Conservation (phyloP, 2,113 vertebrate species). For the Microtus oregoni region DNA sequence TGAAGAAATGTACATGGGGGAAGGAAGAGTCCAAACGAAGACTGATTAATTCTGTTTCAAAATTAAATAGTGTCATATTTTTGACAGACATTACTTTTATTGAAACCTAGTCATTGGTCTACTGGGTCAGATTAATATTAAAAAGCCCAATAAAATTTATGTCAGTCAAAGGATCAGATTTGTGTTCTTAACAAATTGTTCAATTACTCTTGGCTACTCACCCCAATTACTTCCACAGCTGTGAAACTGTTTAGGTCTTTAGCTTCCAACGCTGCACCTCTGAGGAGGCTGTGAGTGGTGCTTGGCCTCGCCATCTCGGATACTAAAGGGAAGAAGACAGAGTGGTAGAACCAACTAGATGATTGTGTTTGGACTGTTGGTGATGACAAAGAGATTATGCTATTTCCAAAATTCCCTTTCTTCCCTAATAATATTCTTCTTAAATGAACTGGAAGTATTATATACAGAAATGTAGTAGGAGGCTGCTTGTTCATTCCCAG, state of each 20-base stretch:
- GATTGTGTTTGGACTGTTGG: not conserved
- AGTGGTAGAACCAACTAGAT: not conserved
- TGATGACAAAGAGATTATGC: not conserved
- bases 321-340: not conserved
- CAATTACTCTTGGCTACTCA: not conserved
- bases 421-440: not conserved
- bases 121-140: conserved; percentile 62
- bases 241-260: not conserved
- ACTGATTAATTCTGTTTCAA: conserved; percentile 66
- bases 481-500: too few species aligned
- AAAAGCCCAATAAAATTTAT: conserved; percentile 63
- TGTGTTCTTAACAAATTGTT: conserved; percentile 8
- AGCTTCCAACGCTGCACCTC: not conserved
- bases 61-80: conserved; percentile 75
- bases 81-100: conserved; percentile 74
- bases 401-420: not conserved
- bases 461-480: not conserved
- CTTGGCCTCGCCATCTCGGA: not conserved
- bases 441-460: not conserved
- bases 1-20: not conserved
- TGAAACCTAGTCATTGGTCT: conserved; percentile 56
- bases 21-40: conserved; percentile 31
- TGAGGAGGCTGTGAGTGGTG: not conserved
- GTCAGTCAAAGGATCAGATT: conserved; percentile 65
- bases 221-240: not conserved